Percentiles rank a stretch among this genome's conserved stretches.
phyloP scores from a whole-genome alignment of 1,140 invertebrate genomes.

The Drosophila nigromelanica region DNA sequence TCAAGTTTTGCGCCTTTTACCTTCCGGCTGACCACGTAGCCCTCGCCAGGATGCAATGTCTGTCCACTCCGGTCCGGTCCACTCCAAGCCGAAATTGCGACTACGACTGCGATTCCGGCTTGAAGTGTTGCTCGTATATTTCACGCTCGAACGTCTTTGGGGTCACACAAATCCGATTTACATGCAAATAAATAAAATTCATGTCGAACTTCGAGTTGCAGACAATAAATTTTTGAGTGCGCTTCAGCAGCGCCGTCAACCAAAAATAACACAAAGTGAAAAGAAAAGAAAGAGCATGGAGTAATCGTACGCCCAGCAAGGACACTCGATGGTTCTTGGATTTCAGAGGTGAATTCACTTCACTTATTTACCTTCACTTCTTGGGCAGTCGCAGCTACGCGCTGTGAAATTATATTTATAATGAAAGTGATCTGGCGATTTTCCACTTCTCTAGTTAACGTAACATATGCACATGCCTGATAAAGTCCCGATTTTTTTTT shows the following conservation, averaged over 20 bases:
- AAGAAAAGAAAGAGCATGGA: slow-evolving; percentile 7
- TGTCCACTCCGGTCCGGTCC: slow-evolving; percentile 23
- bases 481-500: neutral
- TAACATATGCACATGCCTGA: neutral
- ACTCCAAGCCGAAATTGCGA: slow-evolving; percentile 9
- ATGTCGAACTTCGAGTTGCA: slow-evolving; percentile 80
- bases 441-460: slow-evolving; percentile 48
- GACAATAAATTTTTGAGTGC: slow-evolving; percentile 82
- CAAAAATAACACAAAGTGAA: slow-evolving; percentile 25
- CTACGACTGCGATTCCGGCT: slow-evolving; percentile 35
- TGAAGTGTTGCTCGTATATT: slow-evolving; percentile 76
- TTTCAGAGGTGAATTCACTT: slow-evolving; percentile 14
- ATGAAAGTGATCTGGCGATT: slow-evolving; percentile 73
- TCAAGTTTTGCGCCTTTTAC: slow-evolving; percentile 50
- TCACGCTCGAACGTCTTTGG: slow-evolving; percentile 77
- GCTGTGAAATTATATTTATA: slow-evolving; percentile 79
- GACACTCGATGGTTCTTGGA: slow-evolving; percentile 4
- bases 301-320: slow-evolving; percentile 5
- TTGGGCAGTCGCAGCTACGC: slow-evolving; percentile 40
- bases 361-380: slow-evolving; percentile 28
- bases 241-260: slow-evolving; percentile 52
- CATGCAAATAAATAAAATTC: slow-evolving; percentile 83
- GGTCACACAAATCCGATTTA: slow-evolving; percentile 82
- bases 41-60: slow-evolving; percentile 23
- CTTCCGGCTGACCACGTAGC: slow-evolving; percentile 34